Evolutionary conservation across 2,888 invertebrate species (phyloP), one percentile per base, ranked within the genome.

Genomic region (Bhutanitis thaidina): DNA sequence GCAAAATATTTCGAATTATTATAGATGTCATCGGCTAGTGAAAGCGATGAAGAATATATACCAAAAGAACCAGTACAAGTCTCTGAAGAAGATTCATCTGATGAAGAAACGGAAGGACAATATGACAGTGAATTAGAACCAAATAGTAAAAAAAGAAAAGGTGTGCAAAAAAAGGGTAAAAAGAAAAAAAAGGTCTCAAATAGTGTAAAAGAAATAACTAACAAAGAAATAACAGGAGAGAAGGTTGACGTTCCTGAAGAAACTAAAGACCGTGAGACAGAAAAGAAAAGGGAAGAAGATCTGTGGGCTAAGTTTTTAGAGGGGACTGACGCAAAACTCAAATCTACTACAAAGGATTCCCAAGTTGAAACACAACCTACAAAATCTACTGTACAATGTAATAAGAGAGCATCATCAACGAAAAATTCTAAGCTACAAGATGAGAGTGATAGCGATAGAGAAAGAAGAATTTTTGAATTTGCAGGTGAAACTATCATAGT

Each of bases 401-500:
- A 35, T 35, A 12, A 40, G 1, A 47, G 37, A 27, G 34, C 35
- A 39, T 43, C 37, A 49, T 50, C 41, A 41, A 50, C 47, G 43
- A 54, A 30, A 43, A 41, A 43, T 37, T 51, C 52, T 15, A 65
- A 65, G 43, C 30, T 41, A 16, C 51, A 52, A 52, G 52, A 54
- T 69, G 90, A 89, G 62, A 90, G 93, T 41, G 70, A 68, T n/a
- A 77, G 79, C 60, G 80, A 77, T 1, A 92, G 91, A 69, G 90
- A 94, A 47, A 93, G 91, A 13, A 91, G 94, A 75, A 89, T 94
- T 55, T 95, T 94, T 71, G 95, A 97, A 69, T 97, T 97, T 91
- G 97, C 97, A 35, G 97, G 97, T 7, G 97, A 97, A 86, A 93
- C 94, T 70, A 93, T 94, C 44, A 89, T 90, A 40, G 89, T 90